A percentile compares a stretch with the other conserved stretches of the same genome.
phyloP scores from a whole-genome alignment of 2,888 invertebrate species.

The Pyralis farinalis region DNA sequence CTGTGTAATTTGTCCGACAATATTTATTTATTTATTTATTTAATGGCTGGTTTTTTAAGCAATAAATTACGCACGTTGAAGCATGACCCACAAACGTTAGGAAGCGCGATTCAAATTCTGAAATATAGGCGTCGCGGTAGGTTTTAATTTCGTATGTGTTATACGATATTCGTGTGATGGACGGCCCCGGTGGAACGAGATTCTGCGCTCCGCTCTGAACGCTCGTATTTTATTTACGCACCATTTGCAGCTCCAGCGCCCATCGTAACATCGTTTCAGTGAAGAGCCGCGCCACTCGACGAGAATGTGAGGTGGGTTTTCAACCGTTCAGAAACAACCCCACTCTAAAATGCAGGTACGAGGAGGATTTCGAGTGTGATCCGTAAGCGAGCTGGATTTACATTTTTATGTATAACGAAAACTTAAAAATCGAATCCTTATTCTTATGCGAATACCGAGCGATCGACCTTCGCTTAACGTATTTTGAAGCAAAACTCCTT shows the following conservation, averaged over 20 bases:
- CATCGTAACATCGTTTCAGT: conserved; percentile 29
- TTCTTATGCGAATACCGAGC: too few species aligned
- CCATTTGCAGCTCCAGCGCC: conserved; percentile 47
- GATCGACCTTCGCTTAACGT: too few species aligned
- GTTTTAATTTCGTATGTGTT: conserved; percentile 41
- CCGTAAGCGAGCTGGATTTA: not conserved
- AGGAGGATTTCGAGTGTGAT: conserved; percentile 3
- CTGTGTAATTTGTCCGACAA: too few species aligned
- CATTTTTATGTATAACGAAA: not conserved
- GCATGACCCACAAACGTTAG: conserved; percentile 2
- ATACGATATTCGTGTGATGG: conserved; percentile 23
- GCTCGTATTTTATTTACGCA: conserved; percentile 67
- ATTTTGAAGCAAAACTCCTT: too few species aligned
- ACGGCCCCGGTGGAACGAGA: conserved; percentile 21
- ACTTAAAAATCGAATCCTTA: too few species aligned
- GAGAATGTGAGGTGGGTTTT: conserved; percentile 12
- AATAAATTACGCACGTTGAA: not conserved
- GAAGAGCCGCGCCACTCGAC: conserved; percentile 21
- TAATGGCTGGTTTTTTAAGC: not conserved
- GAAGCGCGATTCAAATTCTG: conserved; percentile 32
- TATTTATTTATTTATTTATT: too few species aligned
- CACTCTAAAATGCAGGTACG: conserved; percentile 13
- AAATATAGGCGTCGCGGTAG: conserved; percentile 26
- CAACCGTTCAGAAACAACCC: conserved; percentile 7
- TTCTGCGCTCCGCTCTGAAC: conserved; percentile 24